Evolutionary conservation across 2,797 vertebrate species (phyloP), one percentile per base, ranked within the genome.

Genomic region (Capromys pilorides): DNA sequence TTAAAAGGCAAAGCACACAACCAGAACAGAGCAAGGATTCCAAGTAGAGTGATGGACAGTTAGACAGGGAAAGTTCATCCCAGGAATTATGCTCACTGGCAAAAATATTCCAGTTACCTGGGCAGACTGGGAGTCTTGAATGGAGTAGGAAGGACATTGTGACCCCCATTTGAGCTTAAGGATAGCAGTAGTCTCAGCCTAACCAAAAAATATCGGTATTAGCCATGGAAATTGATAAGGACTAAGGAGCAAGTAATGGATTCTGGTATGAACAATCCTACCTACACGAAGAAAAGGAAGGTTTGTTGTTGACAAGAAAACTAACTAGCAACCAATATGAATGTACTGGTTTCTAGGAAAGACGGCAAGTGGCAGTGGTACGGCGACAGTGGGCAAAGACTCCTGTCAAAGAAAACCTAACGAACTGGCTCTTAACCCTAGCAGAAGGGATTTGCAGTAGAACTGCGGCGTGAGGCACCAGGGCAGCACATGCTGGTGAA

Each of bases 351-450:
- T 77, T 75, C 31, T 80, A 77, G 45, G 79, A 66, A 33, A 36
- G 36, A 85, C 26, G 67, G 39, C 83, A 83, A 57, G n/a, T 94
- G 61, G 49, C 57, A 31, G 4, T 51, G 62, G 41, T 41, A 62
- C 69, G 31, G 31, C 31, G 49, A 86, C 26, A 14, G 3, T 62
- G 73, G 78, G 45, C 22, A n/a, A 69, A 24, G 13, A 0, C 1
- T 90, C 57, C 87, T 84, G 51, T 82, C 51, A 83, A 13, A 66
- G 86, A 81, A 75, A 96, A 94, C 16, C 71, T 39, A n/a, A 28
- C 49, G 64, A 62, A 82, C 73, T 54, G 19, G 57, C 90, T 86
- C 71, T 92, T 24, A 41, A 21, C 28, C 13, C 22, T 92, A 88
- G 12, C 24, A 22, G 39, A 86, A 33, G 26, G 18, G 28, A 61